phyloP scores from a whole-genome alignment of 1,140 invertebrate genomes.

The Mya arenaria region DNA sequence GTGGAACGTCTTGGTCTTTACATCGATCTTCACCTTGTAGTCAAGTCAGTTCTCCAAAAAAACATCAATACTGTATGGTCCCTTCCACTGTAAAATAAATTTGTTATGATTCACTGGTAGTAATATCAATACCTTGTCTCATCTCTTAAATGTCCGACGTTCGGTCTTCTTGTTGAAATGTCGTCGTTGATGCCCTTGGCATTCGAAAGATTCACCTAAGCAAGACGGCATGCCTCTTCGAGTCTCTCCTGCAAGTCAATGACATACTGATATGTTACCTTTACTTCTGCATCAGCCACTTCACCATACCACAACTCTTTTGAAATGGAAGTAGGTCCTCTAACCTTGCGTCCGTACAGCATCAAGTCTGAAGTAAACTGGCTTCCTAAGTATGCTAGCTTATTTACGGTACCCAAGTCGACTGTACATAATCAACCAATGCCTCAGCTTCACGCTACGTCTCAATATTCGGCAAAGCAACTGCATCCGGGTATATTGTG shows the following conservation, averaged over 20 bases:
- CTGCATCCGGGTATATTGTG: constrained; percentile 54
- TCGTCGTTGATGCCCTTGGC: background rate
- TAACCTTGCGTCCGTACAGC: constrained; percentile 55
- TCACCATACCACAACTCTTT: constrained; percentile 65
- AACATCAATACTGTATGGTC: constrained; percentile 8
- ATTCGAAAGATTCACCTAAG: constrained; percentile 5
- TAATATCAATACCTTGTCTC: constrained; percentile 49
- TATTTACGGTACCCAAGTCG: constrained; percentile 78
- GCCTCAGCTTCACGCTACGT: constrained; percentile 56
- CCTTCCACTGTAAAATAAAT: constrained; percentile 45
- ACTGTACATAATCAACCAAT: constrained; percentile 68
- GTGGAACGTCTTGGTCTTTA: constrained; percentile 51
- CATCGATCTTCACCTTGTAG: constrained; percentile 39
- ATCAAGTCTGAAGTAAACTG: constrained; percentile 53
- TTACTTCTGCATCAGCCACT: constrained; percentile 38
- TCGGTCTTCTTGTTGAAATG: constrained; percentile 38
- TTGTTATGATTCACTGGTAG: constrained; percentile 42
- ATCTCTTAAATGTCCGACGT: constrained; percentile 28
- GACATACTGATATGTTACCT: constrained; percentile 65
- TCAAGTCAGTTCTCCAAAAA: background rate
- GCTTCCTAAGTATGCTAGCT: constrained; percentile 48
- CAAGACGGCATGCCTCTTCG: constrained; percentile 49
- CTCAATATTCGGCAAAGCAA: constrained; percentile 40
- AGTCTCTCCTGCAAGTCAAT: constrained; percentile 49
- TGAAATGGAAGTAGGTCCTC: constrained; percentile 62